A percentile compares a stretch with the other conserved stretches of the same genome.
Conservation (phyloP, 2,113 vertebrate genomes). For the Platysternon megacephalum region DNA sequence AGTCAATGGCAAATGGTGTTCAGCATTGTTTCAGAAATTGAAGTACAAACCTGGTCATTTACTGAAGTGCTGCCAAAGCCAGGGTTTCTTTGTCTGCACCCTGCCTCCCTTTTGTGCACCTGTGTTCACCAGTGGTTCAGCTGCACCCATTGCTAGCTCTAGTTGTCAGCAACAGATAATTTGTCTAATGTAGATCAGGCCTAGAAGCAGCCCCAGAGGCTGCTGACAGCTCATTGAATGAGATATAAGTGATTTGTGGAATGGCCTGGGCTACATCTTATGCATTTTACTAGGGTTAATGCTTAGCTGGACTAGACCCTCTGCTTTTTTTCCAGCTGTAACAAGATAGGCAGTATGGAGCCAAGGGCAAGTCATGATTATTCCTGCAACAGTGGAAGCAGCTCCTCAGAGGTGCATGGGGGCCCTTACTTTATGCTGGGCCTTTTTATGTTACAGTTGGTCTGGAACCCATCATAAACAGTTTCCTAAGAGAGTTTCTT, state of each 20-base stretch:
- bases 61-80: background rate
- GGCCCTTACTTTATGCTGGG: background rate
- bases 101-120: background rate
- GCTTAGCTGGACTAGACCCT: background rate
- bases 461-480: background rate
- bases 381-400: background rate
- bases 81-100: background rate
- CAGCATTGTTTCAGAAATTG: background rate
- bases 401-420: background rate
- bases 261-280: background rate
- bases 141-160: background rate
- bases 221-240: constrained; percentile 2
- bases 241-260: constrained; percentile 1
- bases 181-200: background rate
- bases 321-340: background rate
- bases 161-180: constrained; percentile 28
- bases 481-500: background rate
- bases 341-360: background rate
- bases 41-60: background rate
- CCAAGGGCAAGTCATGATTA: background rate
- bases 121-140: background rate
- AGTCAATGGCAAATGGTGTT: background rate
- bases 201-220: constrained; percentile 26
- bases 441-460: background rate
- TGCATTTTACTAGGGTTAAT: background rate